Evolutionary conservation across 2,888 invertebrate species (phyloP).

Genomic region (Nesidiocoris tenuis): DNA sequence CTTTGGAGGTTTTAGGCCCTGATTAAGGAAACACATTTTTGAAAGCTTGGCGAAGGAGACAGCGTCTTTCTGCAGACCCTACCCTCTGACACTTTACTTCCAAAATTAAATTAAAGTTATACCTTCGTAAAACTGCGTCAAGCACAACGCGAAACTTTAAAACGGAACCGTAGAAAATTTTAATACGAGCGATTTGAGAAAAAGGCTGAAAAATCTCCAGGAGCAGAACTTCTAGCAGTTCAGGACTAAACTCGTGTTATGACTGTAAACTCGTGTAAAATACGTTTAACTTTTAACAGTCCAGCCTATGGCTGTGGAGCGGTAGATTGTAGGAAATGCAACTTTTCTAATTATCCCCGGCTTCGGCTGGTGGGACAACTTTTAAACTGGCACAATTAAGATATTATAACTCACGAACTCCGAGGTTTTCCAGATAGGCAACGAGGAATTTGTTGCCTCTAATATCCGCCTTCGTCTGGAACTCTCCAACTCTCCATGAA

Average conservation of each 20-base stretch:
- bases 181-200: too few relatives aligned
- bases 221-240: too few relatives aligned
- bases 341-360: conserved; percentile 37
- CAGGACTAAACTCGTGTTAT: not conserved
- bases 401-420: conserved; percentile 44
- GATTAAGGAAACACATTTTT: too few relatives aligned
- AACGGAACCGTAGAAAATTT: too few relatives aligned
- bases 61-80: too few relatives aligned
- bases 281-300: not conserved
- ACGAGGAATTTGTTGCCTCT: conserved; percentile 30
- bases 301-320: not conserved
- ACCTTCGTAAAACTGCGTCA: too few relatives aligned
- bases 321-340: conserved; percentile 22
- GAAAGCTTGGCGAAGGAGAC: too few relatives aligned
- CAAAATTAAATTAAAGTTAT: too few relatives aligned
- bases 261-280: not conserved
- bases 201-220: too few relatives aligned
- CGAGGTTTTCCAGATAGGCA: conserved; percentile 30
- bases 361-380: conserved; percentile 10
- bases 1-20: too few relatives aligned
- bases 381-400: conserved; percentile 45
- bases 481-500: not conserved
- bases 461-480: conserved; percentile 13
- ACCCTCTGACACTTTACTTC: too few relatives aligned
- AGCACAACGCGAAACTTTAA: too few relatives aligned